Evolutionary conservation across 2,888 invertebrate genomes (phyloP).

Genomic region (Catocala nupta): DNA sequence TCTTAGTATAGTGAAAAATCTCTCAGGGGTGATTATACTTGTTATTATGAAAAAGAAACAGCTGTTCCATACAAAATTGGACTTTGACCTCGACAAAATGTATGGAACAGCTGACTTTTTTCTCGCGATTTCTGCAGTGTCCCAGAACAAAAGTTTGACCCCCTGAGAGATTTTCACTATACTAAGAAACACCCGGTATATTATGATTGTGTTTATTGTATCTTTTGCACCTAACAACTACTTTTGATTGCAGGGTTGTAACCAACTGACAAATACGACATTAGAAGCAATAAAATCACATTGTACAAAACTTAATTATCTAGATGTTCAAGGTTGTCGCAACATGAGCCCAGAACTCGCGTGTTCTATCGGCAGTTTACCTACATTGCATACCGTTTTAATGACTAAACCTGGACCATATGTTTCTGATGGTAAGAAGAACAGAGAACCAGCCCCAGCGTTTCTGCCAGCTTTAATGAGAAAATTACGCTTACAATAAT

Average conservation of each 20-base stretch:
- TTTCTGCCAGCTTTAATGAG: conserved; percentile 77
- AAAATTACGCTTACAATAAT: conserved; percentile 73
- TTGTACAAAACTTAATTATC: conserved; percentile 84
- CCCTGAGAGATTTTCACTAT: too few species aligned
- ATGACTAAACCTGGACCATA: conserved; percentile 83
- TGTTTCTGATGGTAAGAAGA: conserved; percentile 74
- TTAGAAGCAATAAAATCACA: conserved; percentile 81
- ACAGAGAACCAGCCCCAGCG: conserved; percentile 72
- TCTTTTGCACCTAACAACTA: not conserved
- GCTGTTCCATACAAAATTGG: too few species aligned
- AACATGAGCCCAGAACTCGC: conserved; percentile 81
- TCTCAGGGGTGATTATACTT: too few species aligned
- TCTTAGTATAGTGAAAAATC: not conserved
- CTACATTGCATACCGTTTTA: conserved; percentile 79
- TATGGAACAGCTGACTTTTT: too few species aligned
- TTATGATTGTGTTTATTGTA: too few species aligned
- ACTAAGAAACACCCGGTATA: too few species aligned
- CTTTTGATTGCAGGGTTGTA: conserved; percentile 85
- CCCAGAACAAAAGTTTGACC: too few species aligned
- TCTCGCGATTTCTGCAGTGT: too few species aligned
- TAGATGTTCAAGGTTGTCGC: conserved; percentile 88
- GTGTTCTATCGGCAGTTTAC: conserved; percentile 71
- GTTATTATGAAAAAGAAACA: too few species aligned
- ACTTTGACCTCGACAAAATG: too few species aligned
- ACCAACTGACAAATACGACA: conserved; percentile 87